Base-by-base conservation (phyloP, 2,888 invertebrate species). In the Cryptocephalus primarius region DNA sequence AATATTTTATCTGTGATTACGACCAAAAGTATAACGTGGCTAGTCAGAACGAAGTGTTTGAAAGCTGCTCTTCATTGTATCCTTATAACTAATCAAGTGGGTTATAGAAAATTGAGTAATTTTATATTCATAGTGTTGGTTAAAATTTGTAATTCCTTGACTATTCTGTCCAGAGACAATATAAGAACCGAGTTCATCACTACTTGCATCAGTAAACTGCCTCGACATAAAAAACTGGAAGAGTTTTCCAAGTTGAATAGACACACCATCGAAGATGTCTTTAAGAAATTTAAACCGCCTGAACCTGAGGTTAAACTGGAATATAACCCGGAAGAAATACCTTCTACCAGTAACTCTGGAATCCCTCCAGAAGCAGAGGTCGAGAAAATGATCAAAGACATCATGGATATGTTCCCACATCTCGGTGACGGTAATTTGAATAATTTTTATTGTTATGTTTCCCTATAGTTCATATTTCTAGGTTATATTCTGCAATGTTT, bases 401-500 rank as follows among this genome's bases (percentile, higher is more conserved):
- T 77, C 32, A 57, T 71, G 31, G 75, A 75, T 47, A 70, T 93
- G 47, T 72, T 95, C 40, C 88, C 88, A 2, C 80, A 91, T 69
- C 73, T 91, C 42, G 90, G 91, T 0, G 85, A 85, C 59, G 88
- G 78, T 66, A 55, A 6, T 22, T 22, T 22, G 3, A 2, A 22
- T 12, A 36, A 36, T 12, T 11, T 12, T 36, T n/a, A 36, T 11
- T 12, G 2, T 36, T 36, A 36, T 4, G n/a, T 40, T n/a, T 40
- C 10, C 13, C 4, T 40, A 3, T 4, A 12, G 13, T 36, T 11
- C 42, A 1, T n/a, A 43, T 43, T 60, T 59, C 43, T 46, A 63
- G 65, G 79, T 0, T 80, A 80, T 50, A 75, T 83, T 33, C 69
- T 89, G 68, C 77, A 78, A 61, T 85, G 91, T 57, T 71, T 94